Conservation (phyloP, 2,797 vertebrate genomes). For the Synanceia verrucosa region DNA sequence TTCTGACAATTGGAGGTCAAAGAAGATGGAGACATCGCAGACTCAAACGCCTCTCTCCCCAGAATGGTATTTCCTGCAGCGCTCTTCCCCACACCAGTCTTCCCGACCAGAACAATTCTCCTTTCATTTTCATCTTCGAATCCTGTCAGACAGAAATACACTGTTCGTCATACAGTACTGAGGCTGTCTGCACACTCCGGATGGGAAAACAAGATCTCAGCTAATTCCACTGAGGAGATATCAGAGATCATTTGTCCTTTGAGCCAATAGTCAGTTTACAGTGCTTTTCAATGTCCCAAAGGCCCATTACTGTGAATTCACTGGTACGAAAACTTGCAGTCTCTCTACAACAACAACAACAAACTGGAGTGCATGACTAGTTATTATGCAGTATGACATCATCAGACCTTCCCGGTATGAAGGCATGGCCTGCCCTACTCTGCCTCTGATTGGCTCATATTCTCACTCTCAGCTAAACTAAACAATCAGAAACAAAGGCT, state of each 20-base stretch:
- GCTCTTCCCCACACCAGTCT: slow-evolving; percentile 70
- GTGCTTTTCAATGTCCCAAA: neutral
- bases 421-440: too few relatives aligned
- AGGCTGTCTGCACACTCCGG: neutral
- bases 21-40: slow-evolving; percentile 52
- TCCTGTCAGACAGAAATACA: slow-evolving; percentile 57
- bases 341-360: neutral
- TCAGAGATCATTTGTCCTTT: neutral
- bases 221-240: neutral
- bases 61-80: slow-evolving; percentile 64
- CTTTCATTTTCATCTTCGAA: slow-evolving; percentile 17
- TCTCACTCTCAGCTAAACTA: too few relatives aligned
- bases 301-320: neutral
- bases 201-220: neutral
- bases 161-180: slow-evolving; percentile 23
- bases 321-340: neutral
- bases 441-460: too few relatives aligned
- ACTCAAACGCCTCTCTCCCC: slow-evolving; percentile 59
- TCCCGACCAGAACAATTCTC: slow-evolving; percentile 64
- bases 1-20: slow-evolving; percentile 48
- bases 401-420: too few relatives aligned
- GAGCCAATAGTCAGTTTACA: neutral
- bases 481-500: too few relatives aligned
- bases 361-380: neutral
- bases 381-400: neutral